phyloP scores from a whole-genome alignment of 2,113 vertebrate genomes.

The Amazona guildingii region DNA sequence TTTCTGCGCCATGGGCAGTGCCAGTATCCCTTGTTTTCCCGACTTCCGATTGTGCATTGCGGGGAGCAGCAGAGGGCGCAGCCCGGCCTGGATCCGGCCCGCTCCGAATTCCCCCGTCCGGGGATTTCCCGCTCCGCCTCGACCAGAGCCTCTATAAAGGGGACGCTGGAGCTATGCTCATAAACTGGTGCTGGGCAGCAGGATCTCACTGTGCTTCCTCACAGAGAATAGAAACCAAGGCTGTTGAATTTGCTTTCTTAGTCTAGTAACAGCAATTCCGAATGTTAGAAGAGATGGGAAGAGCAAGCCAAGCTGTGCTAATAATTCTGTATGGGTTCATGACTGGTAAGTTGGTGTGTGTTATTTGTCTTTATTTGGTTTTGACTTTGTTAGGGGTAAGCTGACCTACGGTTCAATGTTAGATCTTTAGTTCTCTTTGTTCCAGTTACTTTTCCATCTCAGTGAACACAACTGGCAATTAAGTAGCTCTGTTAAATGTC shows the following conservation, averaged over 20 bases:
- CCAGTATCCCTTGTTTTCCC: rapidly evolving
- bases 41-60: background rate
- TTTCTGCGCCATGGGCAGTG: rapidly evolving
- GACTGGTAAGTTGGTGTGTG: constrained; percentile 37
- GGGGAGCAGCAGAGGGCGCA: constrained; percentile 38
- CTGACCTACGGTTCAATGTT: background rate
- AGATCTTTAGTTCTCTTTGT: background rate
- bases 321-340: background rate
- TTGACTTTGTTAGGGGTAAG: background rate
- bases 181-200: background rate
- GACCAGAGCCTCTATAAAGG: background rate
- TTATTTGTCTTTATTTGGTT: background rate
- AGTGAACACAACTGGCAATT: background rate
- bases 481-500: constrained; percentile 5
- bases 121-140: constrained; percentile 2
- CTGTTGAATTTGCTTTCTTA: background rate
- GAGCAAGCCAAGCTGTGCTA: background rate
- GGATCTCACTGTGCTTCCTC: background rate
- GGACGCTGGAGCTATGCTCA: background rate
- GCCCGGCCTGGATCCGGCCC: rapidly evolving
- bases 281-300: background rate
- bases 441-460: background rate
- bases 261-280: background rate
- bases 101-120: background rate
- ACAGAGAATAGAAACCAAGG: background rate